Base-by-base conservation (phyloP, 2,113 vertebrate species). In the Cygnus atratus region DNA sequence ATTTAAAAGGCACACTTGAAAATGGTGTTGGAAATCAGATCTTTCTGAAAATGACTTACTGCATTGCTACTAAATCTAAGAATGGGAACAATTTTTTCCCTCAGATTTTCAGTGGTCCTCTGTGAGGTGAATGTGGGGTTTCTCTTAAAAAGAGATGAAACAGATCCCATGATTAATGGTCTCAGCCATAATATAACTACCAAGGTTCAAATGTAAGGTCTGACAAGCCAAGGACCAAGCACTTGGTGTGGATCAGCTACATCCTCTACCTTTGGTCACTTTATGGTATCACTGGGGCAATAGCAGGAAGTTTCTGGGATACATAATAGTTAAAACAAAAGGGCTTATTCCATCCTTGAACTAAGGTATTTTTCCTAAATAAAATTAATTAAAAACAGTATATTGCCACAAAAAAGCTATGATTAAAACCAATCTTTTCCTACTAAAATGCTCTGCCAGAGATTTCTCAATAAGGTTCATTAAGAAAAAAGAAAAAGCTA, bases 1-100 rank as follows among this genome's bases (percentile, higher is more conserved):
- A 35, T 11, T 67, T 91, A 81, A 95, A 88, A 65, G 68, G 28
- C 8, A 28, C 66, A n/a, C 37, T 81, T 73, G 33, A 78, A 43
- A 59, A 65, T 21, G 44, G 25, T 79, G 39, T 65, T 86, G 46
- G 65, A 90, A 77, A 65, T 55, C 6, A 35, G 79, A 81, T 88
- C n/a, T 17, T 74, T 82, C 5, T 83, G 43, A 12, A 57, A 74
- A 84, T 50, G 13, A 65, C 22, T 88, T n/a, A 22, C 81, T 37
- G 9, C 9, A 66, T 92, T 78, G 33, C 75, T 21, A 50, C 9
- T 39, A 70, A 55, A 54, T 52, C 33, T 66, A 67, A 54, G 12
- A 43, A 62, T 5, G 7, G 28, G 63, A 79, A 48, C 5, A 11
- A 1, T 10, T 39, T 50, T 18, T 5, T 17, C 0, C 28, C 14